phyloP scores from a whole-genome alignment of 2,797 vertebrate species.

The Myripristis jacobus region DNA sequence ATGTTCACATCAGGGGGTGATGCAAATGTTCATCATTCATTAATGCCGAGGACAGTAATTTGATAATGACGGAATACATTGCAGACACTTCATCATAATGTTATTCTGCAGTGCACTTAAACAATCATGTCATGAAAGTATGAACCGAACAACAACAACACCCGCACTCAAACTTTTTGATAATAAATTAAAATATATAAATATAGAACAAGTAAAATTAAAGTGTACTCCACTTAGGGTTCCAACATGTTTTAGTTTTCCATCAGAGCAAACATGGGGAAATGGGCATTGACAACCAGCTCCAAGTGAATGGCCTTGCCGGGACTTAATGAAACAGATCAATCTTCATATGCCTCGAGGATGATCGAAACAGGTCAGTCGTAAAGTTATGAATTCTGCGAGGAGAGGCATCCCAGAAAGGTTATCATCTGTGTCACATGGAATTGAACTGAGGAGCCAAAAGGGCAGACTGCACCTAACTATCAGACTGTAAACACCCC shows the following conservation, averaged over 20 bases:
- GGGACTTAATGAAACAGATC: slow-evolving; percentile 59
- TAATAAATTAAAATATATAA: neutral
- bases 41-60: slow-evolving; percentile 74
- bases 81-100: slow-evolving; percentile 12
- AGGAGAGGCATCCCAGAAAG: slow-evolving; percentile 40
- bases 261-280: slow-evolving; percentile 2
- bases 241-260: slow-evolving; percentile 14
- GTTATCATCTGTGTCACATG: slow-evolving; percentile 54
- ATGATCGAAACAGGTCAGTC: slow-evolving; percentile 72
- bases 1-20: slow-evolving; percentile 77
- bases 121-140: slow-evolving; percentile 8
- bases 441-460: slow-evolving; percentile 39
- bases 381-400: slow-evolving; percentile 60
- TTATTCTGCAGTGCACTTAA: slow-evolving; percentile 6
- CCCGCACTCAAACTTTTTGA: neutral
- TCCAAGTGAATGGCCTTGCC: slow-evolving; percentile 44
- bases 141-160: neutral
- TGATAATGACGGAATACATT: slow-evolving; percentile 60
- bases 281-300: slow-evolving; percentile 28
- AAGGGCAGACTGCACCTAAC: slow-evolving; percentile 39
- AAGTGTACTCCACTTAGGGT: neutral
- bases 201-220: no score
- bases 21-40: slow-evolving; percentile 79
- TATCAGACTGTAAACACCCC: slow-evolving; percentile 59
- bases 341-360: slow-evolving; percentile 63